Evolutionary conservation across 2,797 vertebrate species (phyloP).

Genomic region (Gymnocypris eckloni): DNA sequence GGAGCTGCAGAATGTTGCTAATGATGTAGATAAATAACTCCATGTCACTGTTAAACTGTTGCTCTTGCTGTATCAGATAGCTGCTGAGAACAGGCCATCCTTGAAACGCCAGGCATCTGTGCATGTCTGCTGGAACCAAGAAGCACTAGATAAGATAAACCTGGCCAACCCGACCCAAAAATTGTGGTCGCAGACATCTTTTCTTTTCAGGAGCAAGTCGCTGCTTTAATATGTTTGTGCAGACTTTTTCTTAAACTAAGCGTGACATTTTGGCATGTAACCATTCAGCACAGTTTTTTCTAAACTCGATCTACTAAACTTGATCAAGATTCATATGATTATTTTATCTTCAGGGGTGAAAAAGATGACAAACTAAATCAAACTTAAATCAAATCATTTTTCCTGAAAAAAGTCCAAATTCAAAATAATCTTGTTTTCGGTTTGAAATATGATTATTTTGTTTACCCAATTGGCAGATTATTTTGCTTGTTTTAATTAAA

Average conservation of each 20-base stretch:
- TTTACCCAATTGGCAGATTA: no score
- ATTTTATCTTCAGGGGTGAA: neutral
- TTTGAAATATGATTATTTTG: no score
- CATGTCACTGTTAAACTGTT: slow-evolving; percentile 33
- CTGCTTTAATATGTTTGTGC: neutral
- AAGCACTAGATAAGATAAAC: slow-evolving; percentile 22
- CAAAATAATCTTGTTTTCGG: no score
- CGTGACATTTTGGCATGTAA: neutral
- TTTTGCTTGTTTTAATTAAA: no score
- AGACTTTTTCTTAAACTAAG: neutral
- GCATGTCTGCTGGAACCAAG: neutral
- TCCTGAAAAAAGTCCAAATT: no score
- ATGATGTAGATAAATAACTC: slow-evolving; percentile 35
- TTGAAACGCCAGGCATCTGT: slow-evolving; percentile 22
- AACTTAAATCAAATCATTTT: no score
- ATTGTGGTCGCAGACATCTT: neutral
- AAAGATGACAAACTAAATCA: no score
- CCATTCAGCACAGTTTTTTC: neutral
- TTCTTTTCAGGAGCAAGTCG: neutral
- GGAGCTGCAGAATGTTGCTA: slow-evolving; percentile 41
- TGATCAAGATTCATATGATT: neutral
- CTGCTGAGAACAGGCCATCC: slow-evolving; percentile 8
- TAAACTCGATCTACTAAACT: neutral
- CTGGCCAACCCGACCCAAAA: neutral
- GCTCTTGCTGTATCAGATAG: slow-evolving; percentile 26